Evolutionary conservation across 2,888 invertebrate species (phyloP).

Genomic region (Teleiodes luculella): DNA sequence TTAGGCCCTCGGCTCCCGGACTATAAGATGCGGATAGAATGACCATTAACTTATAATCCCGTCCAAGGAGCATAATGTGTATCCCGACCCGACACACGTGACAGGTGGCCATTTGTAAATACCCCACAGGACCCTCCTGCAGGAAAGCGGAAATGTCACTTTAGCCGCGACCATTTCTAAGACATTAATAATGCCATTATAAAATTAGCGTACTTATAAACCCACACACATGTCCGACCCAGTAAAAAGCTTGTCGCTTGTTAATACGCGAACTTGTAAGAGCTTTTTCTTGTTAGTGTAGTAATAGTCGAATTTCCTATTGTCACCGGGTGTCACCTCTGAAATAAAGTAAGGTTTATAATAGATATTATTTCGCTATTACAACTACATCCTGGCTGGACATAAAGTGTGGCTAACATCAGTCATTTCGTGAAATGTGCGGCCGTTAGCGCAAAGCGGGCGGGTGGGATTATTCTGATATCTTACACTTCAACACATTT

Average conservation of each 20-base stretch:
- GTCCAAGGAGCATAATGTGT: background rate
- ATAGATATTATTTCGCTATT: conserved; percentile 64
- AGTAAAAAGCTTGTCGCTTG: conserved; percentile 12
- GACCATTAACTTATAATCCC: conserved; percentile 6
- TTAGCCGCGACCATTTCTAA: conserved; percentile 26
- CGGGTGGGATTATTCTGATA: background rate
- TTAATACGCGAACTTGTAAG: background rate
- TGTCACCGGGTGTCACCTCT: conserved; percentile 38
- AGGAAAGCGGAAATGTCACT: conserved; percentile 32
- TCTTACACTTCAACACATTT: too few species aligned
- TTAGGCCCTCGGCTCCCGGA: too few species aligned
- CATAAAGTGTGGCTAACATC: conserved; percentile 53
- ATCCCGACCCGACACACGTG: conserved; percentile 23
- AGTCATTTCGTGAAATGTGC: conserved; percentile 29
- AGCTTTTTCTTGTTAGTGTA: conserved; percentile 29
- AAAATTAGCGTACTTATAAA: conserved; percentile 21
- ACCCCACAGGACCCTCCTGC: conserved; percentile 14
- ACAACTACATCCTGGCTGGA: conserved; percentile 60
- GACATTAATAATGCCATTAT: conserved; percentile 23
- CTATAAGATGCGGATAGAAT: conserved; percentile 12
- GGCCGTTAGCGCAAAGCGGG: background rate
- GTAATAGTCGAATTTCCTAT: conserved; percentile 42
- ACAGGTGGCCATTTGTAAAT: conserved; percentile 46
- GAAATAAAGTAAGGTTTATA: conserved; percentile 46
- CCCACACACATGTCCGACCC: conserved; percentile 11